phyloP scores from a whole-genome alignment of 1,140 invertebrate genomes.

The Ericerus pela region DNA sequence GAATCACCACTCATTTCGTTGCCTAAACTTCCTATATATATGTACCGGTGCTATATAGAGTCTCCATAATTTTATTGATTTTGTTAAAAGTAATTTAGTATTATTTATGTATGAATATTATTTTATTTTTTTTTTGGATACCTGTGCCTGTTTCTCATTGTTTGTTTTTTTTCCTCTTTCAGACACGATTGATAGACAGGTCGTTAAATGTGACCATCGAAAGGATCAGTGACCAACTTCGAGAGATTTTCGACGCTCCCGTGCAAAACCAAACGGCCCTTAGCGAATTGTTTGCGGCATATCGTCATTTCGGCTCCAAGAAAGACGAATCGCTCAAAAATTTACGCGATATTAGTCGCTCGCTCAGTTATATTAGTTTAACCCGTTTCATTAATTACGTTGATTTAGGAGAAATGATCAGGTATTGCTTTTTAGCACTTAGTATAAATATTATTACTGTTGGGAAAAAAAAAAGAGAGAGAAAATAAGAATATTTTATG shows the following conservation, averaged over 20 bases:
- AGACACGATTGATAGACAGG: slow-evolving; percentile 37
- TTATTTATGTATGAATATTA: neutral
- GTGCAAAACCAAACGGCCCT: slow-evolving; percentile 57
- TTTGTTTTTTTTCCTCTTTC: slow-evolving; percentile 20
- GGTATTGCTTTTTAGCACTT: too few species aligned
- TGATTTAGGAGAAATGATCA: slow-evolving; percentile 20
- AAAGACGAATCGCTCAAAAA: slow-evolving; percentile 50
- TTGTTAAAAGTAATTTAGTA: neutral
- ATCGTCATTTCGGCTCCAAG: slow-evolving; percentile 51
- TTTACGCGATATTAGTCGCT: slow-evolving; percentile 53
- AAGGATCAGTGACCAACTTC: slow-evolving; percentile 47
- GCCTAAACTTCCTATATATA: too few species aligned
- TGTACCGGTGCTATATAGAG: too few species aligned
- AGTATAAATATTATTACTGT: too few species aligned
- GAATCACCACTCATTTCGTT: too few species aligned
- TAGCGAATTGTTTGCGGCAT: slow-evolving; percentile 43
- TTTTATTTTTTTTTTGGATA: too few species aligned
- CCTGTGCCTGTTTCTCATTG: too few species aligned
- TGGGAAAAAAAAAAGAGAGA: too few species aligned
- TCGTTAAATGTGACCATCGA: slow-evolving; percentile 50
- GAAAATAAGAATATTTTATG: too few species aligned
- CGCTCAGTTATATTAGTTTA: slow-evolving; percentile 49
- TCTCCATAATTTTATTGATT: neutral
- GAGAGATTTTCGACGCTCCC: slow-evolving; percentile 55
- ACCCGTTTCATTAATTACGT: slow-evolving; percentile 37